These are phyloP conservation scores for Aphelinus certus DNA, from an alignment of 1,140 invertebrate species.

Conservation along the genomic window DNA sequence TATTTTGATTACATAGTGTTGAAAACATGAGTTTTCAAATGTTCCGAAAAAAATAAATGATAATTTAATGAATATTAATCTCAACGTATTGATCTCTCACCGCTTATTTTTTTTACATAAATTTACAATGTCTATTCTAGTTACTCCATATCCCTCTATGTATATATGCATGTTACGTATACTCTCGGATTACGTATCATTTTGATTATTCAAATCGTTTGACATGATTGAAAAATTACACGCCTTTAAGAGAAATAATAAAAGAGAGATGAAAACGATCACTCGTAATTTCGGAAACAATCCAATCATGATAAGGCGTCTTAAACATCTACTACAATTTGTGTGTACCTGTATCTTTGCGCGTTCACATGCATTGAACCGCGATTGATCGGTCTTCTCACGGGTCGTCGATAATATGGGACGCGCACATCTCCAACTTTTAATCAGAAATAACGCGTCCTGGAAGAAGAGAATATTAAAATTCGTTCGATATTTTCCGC, in stretches of 20 bases:
- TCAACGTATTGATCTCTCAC: constrained; percentile 13
- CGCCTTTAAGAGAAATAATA: background rate
- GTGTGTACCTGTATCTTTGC: background rate
- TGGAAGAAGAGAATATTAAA: background rate
- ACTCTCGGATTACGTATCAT: constrained; percentile 26
- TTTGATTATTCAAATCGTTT: constrained; percentile 21
- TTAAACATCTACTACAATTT: constrained; percentile 21
- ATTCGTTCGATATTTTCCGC: background rate
- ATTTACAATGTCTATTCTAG: constrained; percentile 28
- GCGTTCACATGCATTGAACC: background rate
- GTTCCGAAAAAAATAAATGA: constrained; percentile 8
- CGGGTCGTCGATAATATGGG: background rate
- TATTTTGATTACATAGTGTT: constrained; percentile 16
- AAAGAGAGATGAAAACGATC: constrained; percentile 19
- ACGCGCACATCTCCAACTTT: no score
- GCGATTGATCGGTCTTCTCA: constrained; percentile 7
- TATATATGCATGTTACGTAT: constrained; percentile 26
- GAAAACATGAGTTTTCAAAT: background rate
- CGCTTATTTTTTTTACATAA: constrained; percentile 25
- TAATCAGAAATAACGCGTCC: no score
- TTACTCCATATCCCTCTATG: constrained; percentile 1
- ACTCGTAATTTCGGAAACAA: constrained; percentile 28
- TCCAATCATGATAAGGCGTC: constrained; percentile 22
- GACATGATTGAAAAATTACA: constrained; percentile 18
- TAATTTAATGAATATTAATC: background rate